phyloP scores from a whole-genome alignment of 1,140 invertebrate genomes.

The Drosophila ohnishii region DNA sequence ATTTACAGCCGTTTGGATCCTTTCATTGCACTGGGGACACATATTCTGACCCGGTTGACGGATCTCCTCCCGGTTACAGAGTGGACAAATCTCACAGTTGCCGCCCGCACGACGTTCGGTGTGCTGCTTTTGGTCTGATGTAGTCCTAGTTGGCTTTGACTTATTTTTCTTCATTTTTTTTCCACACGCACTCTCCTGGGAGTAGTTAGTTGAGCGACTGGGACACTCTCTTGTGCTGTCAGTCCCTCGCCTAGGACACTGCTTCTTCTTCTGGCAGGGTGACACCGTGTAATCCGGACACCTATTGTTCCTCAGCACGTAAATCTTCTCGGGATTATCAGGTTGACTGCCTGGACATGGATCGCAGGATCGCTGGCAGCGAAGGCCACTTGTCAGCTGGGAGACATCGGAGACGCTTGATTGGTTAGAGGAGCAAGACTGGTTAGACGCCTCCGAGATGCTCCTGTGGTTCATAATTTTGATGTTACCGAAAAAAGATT shows the following conservation, averaged over 20 bases:
- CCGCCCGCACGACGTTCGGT: slow-evolving; percentile 10
- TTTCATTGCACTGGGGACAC: slow-evolving; percentile 32
- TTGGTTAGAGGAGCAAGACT: background rate
- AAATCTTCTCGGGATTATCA: slow-evolving; percentile 14
- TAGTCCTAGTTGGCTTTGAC: background rate
- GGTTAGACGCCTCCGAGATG: slow-evolving; percentile 21
- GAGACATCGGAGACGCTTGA: background rate
- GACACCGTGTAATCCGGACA: slow-evolving; percentile 29
- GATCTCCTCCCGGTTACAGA: slow-evolving; percentile 16
- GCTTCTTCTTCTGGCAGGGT: slow-evolving; percentile 7
- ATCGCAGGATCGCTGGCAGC: background rate
- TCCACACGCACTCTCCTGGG: background rate
- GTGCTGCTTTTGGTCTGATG: background rate
- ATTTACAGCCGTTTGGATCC: slow-evolving; percentile 22
- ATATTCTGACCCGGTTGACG: slow-evolving; percentile 7
- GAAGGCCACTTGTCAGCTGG: background rate
- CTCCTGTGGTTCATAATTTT: slow-evolving; percentile 61
- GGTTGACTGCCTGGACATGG: slow-evolving; percentile 1
- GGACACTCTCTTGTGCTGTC: background rate
- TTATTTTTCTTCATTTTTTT: background rate
- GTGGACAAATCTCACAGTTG: slow-evolving; percentile 10
- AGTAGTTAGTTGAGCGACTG: background rate
- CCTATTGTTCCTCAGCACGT: slow-evolving; percentile 27
- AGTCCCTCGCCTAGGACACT: background rate
- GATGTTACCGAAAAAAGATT: slow-evolving; percentile 36